These are phyloP conservation scores for Caracal caracal DNA, from an alignment of 2,113 vertebrate species.

Conservation along the genomic window DNA sequence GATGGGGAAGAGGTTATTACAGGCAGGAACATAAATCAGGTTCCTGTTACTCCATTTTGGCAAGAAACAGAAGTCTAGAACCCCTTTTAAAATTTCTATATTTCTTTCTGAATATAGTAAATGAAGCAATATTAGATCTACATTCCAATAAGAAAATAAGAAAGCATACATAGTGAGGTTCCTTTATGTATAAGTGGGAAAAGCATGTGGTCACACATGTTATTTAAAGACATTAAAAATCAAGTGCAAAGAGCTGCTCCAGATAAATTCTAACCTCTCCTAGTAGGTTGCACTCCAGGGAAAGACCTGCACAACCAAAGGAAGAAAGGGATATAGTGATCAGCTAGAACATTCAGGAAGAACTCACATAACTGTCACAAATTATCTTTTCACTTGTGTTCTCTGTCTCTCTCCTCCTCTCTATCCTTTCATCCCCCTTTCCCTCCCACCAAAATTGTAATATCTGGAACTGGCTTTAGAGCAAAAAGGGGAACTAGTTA, in stretches of 20 bases:
- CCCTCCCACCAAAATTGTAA: background rate
- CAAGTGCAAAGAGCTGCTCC: background rate
- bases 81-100: background rate
- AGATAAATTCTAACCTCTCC: slow-evolving; percentile 42
- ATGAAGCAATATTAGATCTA: background rate
- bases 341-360: background rate
- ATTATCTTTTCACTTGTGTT: background rate
- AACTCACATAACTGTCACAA: background rate
- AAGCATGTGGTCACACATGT: background rate
- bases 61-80: background rate
- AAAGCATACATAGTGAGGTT: background rate
- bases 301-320: background rate
- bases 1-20: background rate
- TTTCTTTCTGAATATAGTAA: slow-evolving; percentile 24
- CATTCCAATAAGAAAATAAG: background rate
- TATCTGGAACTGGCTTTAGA: background rate
- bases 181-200: background rate
- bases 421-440: background rate
- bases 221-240: slow-evolving; percentile 39
- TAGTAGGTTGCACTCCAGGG: background rate
- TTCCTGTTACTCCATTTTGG: background rate
- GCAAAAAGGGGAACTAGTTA: background rate
- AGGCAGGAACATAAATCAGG: background rate
- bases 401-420: background rate
- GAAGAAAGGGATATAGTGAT: background rate